A percentile compares a stretch with the other conserved stretches of the same genome.
Evolutionary conservation across 2,797 vertebrate species (phyloP).

Genomic region (Malacoctenus gilli): DNA sequence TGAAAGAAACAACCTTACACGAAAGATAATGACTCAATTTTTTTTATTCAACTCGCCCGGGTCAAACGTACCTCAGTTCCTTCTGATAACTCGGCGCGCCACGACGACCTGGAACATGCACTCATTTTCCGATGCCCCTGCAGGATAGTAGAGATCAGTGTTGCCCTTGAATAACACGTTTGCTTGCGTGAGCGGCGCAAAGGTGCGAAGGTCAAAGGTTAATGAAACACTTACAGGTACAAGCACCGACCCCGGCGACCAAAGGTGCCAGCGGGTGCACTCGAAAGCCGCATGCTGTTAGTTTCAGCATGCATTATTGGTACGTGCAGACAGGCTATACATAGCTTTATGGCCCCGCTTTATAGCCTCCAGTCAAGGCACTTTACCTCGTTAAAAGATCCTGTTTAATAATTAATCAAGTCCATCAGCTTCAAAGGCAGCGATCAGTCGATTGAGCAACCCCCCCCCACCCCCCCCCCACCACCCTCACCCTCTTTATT

Average conservation of each 20-base stretch:
- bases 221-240: slow-evolving; percentile 63
- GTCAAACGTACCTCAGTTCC: not conserved
- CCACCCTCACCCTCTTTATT: slow-evolving; percentile 14
- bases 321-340: slow-evolving; percentile 51
- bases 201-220: slow-evolving; percentile 43
- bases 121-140: not conserved
- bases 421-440: slow-evolving; percentile 71
- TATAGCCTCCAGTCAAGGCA: slow-evolving; percentile 62
- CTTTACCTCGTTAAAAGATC: slow-evolving; percentile 73
- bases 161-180: slow-evolving; percentile 45
- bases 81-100: no score
- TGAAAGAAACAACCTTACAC: slow-evolving; percentile 10
- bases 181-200: slow-evolving; percentile 14
- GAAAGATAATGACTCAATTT: not conserved
- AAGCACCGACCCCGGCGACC: slow-evolving; percentile 47
- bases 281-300: slow-evolving; percentile 51
- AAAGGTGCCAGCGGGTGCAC: slow-evolving; percentile 17
- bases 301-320: slow-evolving; percentile 62
- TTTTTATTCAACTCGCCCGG: not conserved
- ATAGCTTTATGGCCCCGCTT: slow-evolving; percentile 54
- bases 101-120: not conserved
- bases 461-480: slow-evolving; percentile 19
- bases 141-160: slow-evolving; percentile 17
- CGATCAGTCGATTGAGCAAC: slow-evolving; percentile 66
- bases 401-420: slow-evolving; percentile 78